phyloP scores from a whole-genome alignment of 2,888 invertebrate genomes.

The Heliconius ismenius region DNA sequence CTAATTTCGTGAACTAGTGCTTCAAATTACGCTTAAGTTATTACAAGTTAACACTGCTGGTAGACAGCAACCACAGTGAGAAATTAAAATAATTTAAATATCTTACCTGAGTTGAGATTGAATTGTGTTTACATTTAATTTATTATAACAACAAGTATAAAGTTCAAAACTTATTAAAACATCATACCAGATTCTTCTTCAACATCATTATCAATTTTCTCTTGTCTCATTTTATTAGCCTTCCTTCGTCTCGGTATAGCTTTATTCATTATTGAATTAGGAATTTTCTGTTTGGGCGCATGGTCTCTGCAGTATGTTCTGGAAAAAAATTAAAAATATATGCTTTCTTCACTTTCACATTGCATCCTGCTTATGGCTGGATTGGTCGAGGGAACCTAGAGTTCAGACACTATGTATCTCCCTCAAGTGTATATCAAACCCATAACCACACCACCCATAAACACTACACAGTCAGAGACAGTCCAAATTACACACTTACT shows the following conservation, averaged over 20 bases:
- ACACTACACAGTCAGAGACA: not conserved
- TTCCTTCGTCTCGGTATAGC: slow-evolving; percentile 51
- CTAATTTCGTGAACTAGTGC: too few species aligned
- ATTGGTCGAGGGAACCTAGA: not conserved
- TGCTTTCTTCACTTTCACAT: not conserved
- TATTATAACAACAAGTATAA: too few species aligned
- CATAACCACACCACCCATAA: not conserved
- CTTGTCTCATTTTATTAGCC: slow-evolving; percentile 43
- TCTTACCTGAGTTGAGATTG: too few species aligned
- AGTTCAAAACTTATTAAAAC: not conserved
- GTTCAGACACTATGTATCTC: not conserved
- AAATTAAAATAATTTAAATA: too few species aligned
- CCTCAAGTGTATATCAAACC: not conserved
- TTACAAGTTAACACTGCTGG: too few species aligned
- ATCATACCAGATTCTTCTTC: not conserved
- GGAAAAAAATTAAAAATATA: slow-evolving; percentile 40
- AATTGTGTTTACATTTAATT: too few species aligned
- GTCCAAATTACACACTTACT: slow-evolving; percentile 54
- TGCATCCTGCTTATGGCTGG: not conserved
- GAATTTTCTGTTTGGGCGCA: slow-evolving; percentile 79
- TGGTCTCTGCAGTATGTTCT: slow-evolving; percentile 86
- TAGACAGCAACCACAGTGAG: too few species aligned
- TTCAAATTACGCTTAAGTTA: too few species aligned
- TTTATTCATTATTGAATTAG: slow-evolving; percentile 57
- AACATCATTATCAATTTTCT: slow-evolving; percentile 31